Evolutionary conservation across 2,888 invertebrate genomes (phyloP), one percentile per base, ranked within the genome.

Genomic region (Amiota communis): DNA sequence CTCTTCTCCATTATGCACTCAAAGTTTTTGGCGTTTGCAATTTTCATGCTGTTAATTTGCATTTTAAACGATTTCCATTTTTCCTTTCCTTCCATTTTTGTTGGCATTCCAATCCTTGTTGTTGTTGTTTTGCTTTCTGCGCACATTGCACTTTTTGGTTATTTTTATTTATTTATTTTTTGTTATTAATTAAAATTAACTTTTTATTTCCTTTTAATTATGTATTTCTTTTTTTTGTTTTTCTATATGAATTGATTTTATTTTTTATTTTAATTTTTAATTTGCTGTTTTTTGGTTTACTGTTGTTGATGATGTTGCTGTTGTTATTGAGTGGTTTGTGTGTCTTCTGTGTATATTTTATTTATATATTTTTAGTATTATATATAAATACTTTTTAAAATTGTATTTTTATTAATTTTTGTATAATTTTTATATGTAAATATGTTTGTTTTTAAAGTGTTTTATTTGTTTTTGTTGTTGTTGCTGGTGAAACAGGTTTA

Each of bases 71-170:
- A 84, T 85, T 36, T 36, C 53, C 53, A 15, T 11, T 64, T 10
- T 36, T 12, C 15, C 15, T 11, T 20, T 36, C 1, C 12, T 64
- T 64, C 15, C 13, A 65, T 65, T 65, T 65, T 47, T 65, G 13
- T 15, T 8, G 9, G 13, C 49, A 49, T 15, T 48, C 20, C n/a
- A 46, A 3, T 61, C 8, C 17, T 61, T 15, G 17, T 61, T 15
- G 12, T 13, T 23, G 23, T 23, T 23, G 3, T 23, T 23, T 61
- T 36, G 8, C 53, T 85, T 84, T 82, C 81, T 82, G 83, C 83
- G 82, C 77, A 85, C 83, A 85, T 81, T 84, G 85, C 83, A 83
- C 76, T 76, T 81, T 83, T 85, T 48, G 47, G 69, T 74, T 73
- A 51, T 72, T 70, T 36, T 63, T 53, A 57, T 59, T 59, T 71